Evolutionary conservation across 2,888 invertebrate genomes (phyloP).

Genomic region (Plemyria rubiginata): DNA sequence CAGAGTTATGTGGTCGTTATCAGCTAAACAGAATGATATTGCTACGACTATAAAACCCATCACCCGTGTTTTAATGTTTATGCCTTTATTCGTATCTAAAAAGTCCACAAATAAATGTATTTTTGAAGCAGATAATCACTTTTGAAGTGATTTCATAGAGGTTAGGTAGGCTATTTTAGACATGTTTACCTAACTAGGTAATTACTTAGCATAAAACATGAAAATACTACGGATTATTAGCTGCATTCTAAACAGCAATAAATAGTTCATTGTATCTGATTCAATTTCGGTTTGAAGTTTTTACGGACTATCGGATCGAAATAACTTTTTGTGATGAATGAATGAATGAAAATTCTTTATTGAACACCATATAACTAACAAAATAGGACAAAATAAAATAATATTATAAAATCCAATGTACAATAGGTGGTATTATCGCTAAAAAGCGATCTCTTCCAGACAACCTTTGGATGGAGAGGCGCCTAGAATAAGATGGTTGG

Average conservation of each 20-base stretch:
- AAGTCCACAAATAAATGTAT: neutral
- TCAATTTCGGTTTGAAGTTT: constrained; percentile 4
- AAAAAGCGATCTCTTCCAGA: too few species aligned
- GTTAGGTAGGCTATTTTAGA: neutral
- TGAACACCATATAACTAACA: too few species aligned
- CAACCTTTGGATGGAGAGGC: too few species aligned
- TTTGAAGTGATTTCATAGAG: neutral
- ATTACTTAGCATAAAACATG: constrained; percentile 9
- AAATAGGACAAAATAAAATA: too few species aligned
- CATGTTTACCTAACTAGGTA: neutral
- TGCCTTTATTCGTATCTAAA: neutral
- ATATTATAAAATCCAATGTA: too few species aligned
- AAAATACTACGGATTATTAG: constrained; percentile 6
- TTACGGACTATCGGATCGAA: constrained; percentile 13
- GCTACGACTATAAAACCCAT: neutral
- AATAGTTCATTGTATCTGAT: constrained; percentile 24
- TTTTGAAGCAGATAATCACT: neutral
- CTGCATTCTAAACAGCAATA: constrained; percentile 14
- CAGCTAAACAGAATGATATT: constrained; percentile 11
- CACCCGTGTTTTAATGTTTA: neutral
- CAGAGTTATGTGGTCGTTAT: constrained; percentile 25
- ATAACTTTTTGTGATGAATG: neutral
- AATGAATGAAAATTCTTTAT: too few species aligned
- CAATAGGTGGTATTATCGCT: too few species aligned
- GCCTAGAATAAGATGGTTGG: too few species aligned